Evolutionary conservation across 2,888 invertebrate species (phyloP), one percentile per base, ranked within the genome.

Genomic region (Archips crataeganus): DNA sequence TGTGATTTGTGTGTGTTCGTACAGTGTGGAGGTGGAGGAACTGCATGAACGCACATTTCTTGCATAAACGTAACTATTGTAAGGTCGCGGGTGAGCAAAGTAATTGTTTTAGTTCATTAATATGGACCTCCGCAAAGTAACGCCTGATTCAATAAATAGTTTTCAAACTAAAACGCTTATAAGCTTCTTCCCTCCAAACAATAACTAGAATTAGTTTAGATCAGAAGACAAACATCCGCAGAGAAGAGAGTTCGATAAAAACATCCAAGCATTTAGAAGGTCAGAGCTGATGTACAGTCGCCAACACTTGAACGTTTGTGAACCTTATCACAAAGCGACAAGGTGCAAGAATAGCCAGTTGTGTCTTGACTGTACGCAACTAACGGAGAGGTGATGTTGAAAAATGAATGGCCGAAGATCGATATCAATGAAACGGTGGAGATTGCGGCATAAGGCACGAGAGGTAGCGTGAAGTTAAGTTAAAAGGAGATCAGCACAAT

Each of bases 361-460:
- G 15, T 6, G 54, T 8, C 15, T 8, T 13, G 54, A 15, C 54
- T 23, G 54, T 54, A 78, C 81, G 80, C 80, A 81, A 81, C 57
- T 71, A 63, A 36, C 75, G 72, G 72, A 77, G 78, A 76, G 77
- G 77, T 77, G 79, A 81, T 80, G 82, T 81, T 81, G 82, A 83
- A 82, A 83, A 83, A 84, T 82, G 84, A 84, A 83, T 82, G 84
- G 81, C 66, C 75, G 60, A 70, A 79, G 83, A 84, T 84, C 79
- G 75, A 80, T 83, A 84, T 84, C 84, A 83, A 82, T 82, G 84
- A 78, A 68, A 67, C 70, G 70, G 74, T 75, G 72, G 71, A 74
- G 74, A 57, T 66, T 75, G 71, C 71, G 63, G 54, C 32, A 62
- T 54, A 51, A 75, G 15, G 13, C 36, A 71, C 3, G 3, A 63